A percentile compares a stretch with the other conserved stretches of the same genome.
phyloP scores from a whole-genome alignment of 2,797 vertebrate species.

The Acanthurus tractus region DNA sequence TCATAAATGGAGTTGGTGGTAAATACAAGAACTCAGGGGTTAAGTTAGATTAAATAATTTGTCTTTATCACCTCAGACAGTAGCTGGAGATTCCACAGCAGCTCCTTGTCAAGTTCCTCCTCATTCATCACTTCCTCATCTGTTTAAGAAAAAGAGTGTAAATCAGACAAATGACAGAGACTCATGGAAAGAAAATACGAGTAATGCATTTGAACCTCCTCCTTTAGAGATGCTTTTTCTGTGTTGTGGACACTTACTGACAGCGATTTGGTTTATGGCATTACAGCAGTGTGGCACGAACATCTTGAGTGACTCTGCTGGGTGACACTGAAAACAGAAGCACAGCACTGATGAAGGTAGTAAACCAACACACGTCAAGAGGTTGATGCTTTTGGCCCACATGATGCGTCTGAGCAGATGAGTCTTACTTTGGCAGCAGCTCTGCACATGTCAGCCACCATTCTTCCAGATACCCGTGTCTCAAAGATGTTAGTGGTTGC shows the following conservation, averaged over 20 bases:
- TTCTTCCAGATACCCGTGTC: conserved; percentile 95
- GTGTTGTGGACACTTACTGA: conserved; percentile 88
- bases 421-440: conserved; percentile 92
- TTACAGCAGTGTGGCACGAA: conserved; percentile 97
- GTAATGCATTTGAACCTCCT: conserved; percentile 3
- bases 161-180: conserved; percentile 13
- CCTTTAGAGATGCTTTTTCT: not conserved
- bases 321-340: conserved; percentile 89
- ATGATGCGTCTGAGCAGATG: not conserved
- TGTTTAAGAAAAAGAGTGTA: conserved; percentile 68
- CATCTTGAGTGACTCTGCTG: conserved; percentile 92
- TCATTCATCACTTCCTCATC: conserved; percentile 96
- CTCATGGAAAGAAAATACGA: not conserved
- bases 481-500: conserved; percentile 98
- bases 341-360: conserved; percentile 2
- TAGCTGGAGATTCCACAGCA: conserved; percentile 97
- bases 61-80: conserved; percentile 93
- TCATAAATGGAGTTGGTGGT: not conserved
- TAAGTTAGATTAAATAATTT: not conserved
- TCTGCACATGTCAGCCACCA: conserved; percentile 98
- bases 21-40: not conserved
- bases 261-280: conserved; percentile 93
- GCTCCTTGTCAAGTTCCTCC: conserved; percentile 97
- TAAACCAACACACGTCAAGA: not conserved
- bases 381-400: not conserved